These are phyloP conservation scores for Heteromyza rotundicornis DNA, from an alignment of 2,888 invertebrate species.

Conservation along the genomic window DNA sequence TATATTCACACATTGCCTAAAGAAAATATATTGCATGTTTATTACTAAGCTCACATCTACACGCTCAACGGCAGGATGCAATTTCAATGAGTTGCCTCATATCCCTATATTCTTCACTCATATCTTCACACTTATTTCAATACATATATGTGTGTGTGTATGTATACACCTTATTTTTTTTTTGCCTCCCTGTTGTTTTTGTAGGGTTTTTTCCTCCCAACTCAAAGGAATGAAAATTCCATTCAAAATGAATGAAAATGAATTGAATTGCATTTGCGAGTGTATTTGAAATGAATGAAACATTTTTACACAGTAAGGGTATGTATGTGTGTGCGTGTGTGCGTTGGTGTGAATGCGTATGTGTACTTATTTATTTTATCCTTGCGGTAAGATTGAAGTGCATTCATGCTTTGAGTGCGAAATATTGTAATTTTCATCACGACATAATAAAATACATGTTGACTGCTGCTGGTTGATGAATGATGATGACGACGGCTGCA, in stretches of 20 bases:
- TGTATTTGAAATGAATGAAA: conserved; percentile 24
- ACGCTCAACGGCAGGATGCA: neutral
- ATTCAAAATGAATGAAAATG: conserved; percentile 27
- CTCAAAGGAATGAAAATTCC: conserved; percentile 25
- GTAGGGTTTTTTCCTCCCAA: conserved; percentile 9
- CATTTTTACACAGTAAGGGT: neutral
- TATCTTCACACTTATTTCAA: conserved; percentile 5
- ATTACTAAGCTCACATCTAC: conserved; percentile 13
- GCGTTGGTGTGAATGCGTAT: neutral
- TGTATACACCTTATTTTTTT: no score
- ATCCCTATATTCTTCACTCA: neutral
- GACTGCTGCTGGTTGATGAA: neutral
- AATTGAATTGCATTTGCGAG: conserved; percentile 23
- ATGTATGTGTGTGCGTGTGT: conserved; percentile 2
- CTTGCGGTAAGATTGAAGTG: conserved; percentile 20
- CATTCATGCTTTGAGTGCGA: conserved; percentile 32
- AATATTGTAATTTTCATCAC: conserved; percentile 42
- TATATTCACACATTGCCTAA: neutral
- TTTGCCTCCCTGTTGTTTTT: conserved; percentile 5
- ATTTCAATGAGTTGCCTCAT: neutral
- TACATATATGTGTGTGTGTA: neutral
- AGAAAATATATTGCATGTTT: conserved; percentile 10
- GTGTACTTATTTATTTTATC: conserved; percentile 7
- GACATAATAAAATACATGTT: conserved; percentile 45
- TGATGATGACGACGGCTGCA: neutral